Evolutionary conservation across 2,888 invertebrate species (phyloP).

Genomic region (Nowickia ferox): DNA sequence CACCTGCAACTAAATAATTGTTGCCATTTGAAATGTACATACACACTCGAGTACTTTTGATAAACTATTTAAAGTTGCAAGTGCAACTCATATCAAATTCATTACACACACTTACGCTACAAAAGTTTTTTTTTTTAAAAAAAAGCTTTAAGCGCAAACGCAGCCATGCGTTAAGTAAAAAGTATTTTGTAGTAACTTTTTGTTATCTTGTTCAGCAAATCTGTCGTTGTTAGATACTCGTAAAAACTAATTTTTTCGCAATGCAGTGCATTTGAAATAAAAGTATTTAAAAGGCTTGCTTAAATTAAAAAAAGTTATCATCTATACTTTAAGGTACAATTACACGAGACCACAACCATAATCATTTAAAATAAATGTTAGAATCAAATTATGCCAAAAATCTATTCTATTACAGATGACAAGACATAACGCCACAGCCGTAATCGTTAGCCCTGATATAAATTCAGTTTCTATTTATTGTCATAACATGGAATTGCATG

Average conservation of each 20-base stretch:
- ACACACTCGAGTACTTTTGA: conserved; percentile 20
- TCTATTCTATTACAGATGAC: too few relatives aligned
- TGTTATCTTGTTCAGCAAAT: background rate
- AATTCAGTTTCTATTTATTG: too few relatives aligned
- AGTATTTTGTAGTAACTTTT: background rate
- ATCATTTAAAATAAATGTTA: too few relatives aligned
- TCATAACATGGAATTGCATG: too few relatives aligned
- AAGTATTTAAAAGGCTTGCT: too few relatives aligned
- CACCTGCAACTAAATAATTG: conserved; percentile 4
- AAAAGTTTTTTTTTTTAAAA: conserved; percentile 20
- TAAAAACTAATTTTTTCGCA: background rate
- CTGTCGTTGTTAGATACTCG: background rate
- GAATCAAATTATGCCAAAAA: too few relatives aligned
- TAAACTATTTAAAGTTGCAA: conserved; percentile 30
- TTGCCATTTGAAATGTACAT: background rate
- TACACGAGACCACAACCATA: too few relatives aligned
- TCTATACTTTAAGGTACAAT: too few relatives aligned
- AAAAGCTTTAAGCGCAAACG: conserved; percentile 57
- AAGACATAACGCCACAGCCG: too few relatives aligned
- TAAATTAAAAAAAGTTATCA: too few relatives aligned
- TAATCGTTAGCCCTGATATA: too few relatives aligned
- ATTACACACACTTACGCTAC: conserved; percentile 9
- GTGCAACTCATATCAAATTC: conserved; percentile 35
- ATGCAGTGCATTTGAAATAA: too few relatives aligned
- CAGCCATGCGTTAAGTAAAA: conserved; percentile 60